These are phyloP conservation scores for Leptestheria dahalacensis DNA, from an alignment of 1,140 invertebrate species.

Conservation along the genomic window DNA sequence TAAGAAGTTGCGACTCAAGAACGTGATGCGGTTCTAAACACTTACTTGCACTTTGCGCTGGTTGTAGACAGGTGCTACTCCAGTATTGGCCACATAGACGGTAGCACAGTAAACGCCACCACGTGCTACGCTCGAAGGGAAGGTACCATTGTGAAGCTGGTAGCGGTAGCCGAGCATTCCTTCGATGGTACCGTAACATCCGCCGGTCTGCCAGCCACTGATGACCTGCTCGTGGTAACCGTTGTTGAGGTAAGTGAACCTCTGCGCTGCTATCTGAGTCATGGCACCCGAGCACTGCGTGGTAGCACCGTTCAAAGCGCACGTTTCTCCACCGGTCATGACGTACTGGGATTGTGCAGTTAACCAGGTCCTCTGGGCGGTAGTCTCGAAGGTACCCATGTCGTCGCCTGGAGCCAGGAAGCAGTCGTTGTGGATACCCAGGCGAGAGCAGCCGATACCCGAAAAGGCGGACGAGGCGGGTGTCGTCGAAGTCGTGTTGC, in stretches of 20 bases:
- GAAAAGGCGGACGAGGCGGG: neutral
- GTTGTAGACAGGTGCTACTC: neutral
- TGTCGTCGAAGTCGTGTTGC: neutral
- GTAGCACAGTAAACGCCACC: neutral
- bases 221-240: slow-evolving; percentile 6
- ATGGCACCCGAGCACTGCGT: slow-evolving; percentile 10
- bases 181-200: slow-evolving; percentile 1
- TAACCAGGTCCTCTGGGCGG: slow-evolving; percentile 7
- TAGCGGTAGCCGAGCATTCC: slow-evolving; percentile 6
- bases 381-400: neutral
- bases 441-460: neutral
- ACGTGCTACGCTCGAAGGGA: neutral
- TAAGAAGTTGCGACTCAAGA: too few relatives aligned
- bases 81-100: neutral
- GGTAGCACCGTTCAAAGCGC: neutral
- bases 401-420: slow-evolving; percentile 8
- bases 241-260: slow-evolving; percentile 10
- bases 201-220: neutral
- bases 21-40: too few relatives aligned
- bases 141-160: slow-evolving; percentile 3
- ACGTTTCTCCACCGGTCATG: slow-evolving; percentile 10
- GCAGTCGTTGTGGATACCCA: slow-evolving; percentile 13
- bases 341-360: slow-evolving; percentile 1
- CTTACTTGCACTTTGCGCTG: neutral
- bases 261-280: slow-evolving; percentile 9